Base-by-base conservation (phyloP, 2,797 vertebrate species). In the Takifugu ocellatus region DNA sequence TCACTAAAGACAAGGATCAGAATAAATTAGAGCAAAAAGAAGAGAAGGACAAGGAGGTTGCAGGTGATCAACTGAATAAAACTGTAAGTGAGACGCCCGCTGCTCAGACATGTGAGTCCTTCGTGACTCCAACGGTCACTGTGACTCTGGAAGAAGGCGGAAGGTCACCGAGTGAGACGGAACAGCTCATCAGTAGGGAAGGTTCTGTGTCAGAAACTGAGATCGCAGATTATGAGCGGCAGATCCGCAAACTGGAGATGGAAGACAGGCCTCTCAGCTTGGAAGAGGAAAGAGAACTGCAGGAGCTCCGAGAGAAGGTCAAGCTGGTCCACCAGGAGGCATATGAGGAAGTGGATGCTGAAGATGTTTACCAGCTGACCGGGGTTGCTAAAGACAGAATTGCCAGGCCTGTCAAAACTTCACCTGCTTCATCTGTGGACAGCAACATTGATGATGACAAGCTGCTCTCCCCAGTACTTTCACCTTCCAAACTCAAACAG, bases 311-410 rank as follows among this genome's bases (percentile, higher is more conserved):
- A 49, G 97, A 99, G 78, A 99, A 99, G 71, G 95, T 97, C 31
- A 93, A 92, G 61, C 82, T 99, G 69, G 97, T 99, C 47, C 97
- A 99, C 75, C 97, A 99, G 84, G 97, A 99, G 79, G 97, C 97
- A 17, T 93, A 93, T 16, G 92, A 93, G 63, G 92, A 93, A 66
- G 91, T 98, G 25, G 97, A 99, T 81, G 97, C 97, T 29, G 97
- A 99, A 75, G 97, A 99, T 65, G 96, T 94, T 16, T 99, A 98
- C 0, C 96, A 99, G 80, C 81, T 92, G 44, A 92, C 91, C 0
- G 92, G 92, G 3, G 86, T 89, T 43, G 92, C 91, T 44, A 92
- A 92, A 61, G 89, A 92, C 69, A 78, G 90, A 48, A 92, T 92
- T 51, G 87, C 88, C 8, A 85, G 89, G 60, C 92, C 91, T 14